These are phyloP conservation scores for Corythornis cristatus DNA, from an alignment of 2,113 vertebrate genomes.

Conservation along the genomic window DNA sequence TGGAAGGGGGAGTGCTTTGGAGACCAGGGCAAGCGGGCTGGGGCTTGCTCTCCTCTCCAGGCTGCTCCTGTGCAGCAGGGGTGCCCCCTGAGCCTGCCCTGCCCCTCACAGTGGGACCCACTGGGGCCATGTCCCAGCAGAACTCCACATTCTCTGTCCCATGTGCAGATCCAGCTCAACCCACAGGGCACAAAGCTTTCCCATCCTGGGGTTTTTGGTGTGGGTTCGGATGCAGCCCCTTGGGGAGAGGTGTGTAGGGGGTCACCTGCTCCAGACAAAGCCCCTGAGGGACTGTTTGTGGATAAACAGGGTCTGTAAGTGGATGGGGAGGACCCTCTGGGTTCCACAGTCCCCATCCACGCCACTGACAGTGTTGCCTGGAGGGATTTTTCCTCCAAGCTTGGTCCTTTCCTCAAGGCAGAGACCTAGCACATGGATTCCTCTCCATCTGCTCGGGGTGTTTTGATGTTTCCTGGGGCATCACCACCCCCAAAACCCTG, in stretches of 20 bases:
- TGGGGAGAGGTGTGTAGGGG: neutral
- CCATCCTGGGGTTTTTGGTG: neutral
- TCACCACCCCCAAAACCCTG: neutral
- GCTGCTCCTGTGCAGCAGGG: neutral
- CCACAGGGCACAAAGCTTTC: neutral
- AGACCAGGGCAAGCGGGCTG: neutral
- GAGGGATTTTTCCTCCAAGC: neutral
- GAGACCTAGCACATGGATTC: neutral
- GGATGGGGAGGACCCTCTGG: neutral
- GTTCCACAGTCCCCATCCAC: rapidly evolving
- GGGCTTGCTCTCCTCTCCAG: neutral
- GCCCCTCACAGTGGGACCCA: neutral
- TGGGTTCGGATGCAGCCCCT: neutral
- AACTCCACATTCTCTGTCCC: neutral
- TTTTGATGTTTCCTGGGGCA: neutral
- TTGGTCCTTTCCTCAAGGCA: neutral
- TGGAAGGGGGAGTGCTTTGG: neutral
- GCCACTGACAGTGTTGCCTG: neutral
- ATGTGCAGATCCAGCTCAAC: neutral
- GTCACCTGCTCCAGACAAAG: neutral
- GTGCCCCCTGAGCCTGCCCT: neutral
- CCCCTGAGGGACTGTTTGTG: neutral
- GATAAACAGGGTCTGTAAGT: neutral
- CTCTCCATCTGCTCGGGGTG: neutral
- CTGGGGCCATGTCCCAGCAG: neutral